A percentile compares a stretch with the other conserved stretches of the same genome.
Evolutionary conservation across 2,797 vertebrate species (phyloP).

Genomic region (Chrysocyon brachyurus): DNA sequence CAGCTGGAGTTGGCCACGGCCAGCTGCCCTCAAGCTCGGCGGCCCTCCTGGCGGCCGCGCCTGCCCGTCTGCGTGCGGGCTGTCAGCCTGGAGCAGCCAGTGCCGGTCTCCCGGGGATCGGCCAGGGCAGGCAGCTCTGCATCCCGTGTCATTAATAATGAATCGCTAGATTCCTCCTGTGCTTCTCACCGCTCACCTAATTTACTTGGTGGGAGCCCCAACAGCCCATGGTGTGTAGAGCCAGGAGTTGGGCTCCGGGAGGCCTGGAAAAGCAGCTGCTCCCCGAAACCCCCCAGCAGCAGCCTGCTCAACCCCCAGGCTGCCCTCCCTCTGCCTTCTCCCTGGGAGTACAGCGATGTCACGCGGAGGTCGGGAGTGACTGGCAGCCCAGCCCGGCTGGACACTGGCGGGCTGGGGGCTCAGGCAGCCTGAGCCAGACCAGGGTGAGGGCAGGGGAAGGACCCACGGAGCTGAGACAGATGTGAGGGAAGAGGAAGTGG

Average conservation of each 20-base stretch:
- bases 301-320: not conserved
- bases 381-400: not conserved
- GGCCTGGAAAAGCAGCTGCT: constrained; percentile 56
- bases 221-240: not conserved
- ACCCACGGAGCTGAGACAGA: not conserved
- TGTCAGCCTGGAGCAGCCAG: not conserved
- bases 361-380: not conserved
- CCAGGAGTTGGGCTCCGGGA: not conserved
- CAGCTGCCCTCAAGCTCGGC: not conserved
- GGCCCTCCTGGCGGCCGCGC: rapidly evolving
- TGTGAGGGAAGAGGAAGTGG: not conserved
- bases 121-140: constrained; percentile 18
- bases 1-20: rapidly evolving
- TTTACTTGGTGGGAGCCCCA: constrained; percentile 66
- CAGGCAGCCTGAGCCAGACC: not conserved
- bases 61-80: not conserved
- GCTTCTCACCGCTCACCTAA: constrained; percentile 61
- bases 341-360: not conserved
- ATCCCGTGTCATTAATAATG: constrained; percentile 81
- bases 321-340: not conserved
- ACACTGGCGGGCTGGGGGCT: not conserved
- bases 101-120: not conserved
- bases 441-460: not conserved
- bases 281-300: not conserved
- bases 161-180: constrained; percentile 52